Percentiles rank a stretch among this genome's conserved stretches.
These are phyloP conservation scores for Cyrtonyx montezumae DNA, from an alignment of 2,113 vertebrate genomes.

Conservation along the genomic window DNA sequence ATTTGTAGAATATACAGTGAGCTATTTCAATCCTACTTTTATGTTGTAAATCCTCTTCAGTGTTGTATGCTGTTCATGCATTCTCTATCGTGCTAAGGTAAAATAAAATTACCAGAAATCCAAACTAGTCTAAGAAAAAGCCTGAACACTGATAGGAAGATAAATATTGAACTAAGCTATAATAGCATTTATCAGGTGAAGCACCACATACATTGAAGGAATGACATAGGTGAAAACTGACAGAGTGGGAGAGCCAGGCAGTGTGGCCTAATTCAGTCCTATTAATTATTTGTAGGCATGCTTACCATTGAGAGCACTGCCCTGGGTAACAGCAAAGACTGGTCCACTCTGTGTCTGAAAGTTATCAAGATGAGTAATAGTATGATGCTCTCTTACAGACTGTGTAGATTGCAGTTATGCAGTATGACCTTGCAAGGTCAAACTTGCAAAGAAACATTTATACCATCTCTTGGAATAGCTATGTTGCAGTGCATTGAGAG, in stretches of 20 bases:
- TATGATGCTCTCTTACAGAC: background rate
- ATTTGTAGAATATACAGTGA: background rate
- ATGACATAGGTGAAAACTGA: background rate
- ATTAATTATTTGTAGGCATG: background rate
- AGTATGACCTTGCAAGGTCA: background rate
- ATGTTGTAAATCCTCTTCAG: background rate
- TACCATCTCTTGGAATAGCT: background rate
- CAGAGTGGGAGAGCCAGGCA: background rate
- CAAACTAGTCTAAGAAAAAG: background rate
- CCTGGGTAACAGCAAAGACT: background rate
- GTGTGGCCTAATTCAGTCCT: background rate
- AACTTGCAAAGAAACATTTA: background rate
- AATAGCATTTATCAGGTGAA: background rate
- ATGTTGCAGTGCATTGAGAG: background rate
- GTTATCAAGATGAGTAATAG: background rate
- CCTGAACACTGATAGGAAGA: background rate
- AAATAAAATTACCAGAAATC: background rate
- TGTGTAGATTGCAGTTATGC: background rate
- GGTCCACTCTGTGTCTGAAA: background rate
- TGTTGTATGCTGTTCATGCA: background rate
- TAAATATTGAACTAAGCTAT: background rate
- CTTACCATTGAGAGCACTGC: background rate
- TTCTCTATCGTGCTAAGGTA: background rate
- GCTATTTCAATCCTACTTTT: background rate
- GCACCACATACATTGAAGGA: accelerated